phyloP scores from a whole-genome alignment of 2,888 invertebrate species.

The Scaptomyza reducta region DNA sequence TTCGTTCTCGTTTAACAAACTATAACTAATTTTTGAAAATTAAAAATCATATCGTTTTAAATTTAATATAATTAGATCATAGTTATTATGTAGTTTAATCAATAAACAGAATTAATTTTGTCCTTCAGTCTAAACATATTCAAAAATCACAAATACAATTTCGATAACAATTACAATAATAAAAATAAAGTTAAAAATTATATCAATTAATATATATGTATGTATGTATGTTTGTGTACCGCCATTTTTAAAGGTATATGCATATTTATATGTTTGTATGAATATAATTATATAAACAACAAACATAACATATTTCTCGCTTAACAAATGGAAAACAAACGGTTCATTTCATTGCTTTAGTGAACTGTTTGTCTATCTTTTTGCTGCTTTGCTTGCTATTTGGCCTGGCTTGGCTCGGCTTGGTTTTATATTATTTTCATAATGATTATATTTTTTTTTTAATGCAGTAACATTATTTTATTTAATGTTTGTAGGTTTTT shows the following conservation, averaged over 20 bases:
- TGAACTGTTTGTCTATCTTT: constrained; percentile 24
- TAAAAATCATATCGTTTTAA: constrained; percentile 46
- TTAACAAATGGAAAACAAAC: constrained; percentile 46
- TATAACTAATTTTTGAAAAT: constrained; percentile 58
- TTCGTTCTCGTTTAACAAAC: constrained; percentile 44
- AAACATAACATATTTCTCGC: constrained; percentile 45
- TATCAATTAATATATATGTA: constrained; percentile 54
- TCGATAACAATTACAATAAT: constrained; percentile 79
- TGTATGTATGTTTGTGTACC: constrained; percentile 39
- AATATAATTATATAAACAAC: constrained; percentile 58
- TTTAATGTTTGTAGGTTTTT: constrained; percentile 8
- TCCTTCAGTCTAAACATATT: constrained; percentile 79
- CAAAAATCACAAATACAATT: constrained; percentile 80
- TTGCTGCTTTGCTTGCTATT: constrained; percentile 52
- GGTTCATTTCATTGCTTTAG: constrained; percentile 23
- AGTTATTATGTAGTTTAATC: constrained; percentile 54
- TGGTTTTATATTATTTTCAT: constrained; percentile 42
- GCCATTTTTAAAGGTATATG: no score
- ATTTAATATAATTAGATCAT: constrained; percentile 66
- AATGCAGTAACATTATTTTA: constrained; percentile 22
- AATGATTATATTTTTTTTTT: constrained; percentile 14
- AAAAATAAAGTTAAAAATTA: constrained; percentile 71
- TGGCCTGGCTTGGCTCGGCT: constrained; percentile 39
- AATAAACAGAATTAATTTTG: constrained; percentile 74
- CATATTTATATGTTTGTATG: constrained; percentile 26